These are phyloP conservation scores for Melanchra persicariae DNA, from an alignment of 2,888 invertebrate genomes.

Conservation along the genomic window DNA sequence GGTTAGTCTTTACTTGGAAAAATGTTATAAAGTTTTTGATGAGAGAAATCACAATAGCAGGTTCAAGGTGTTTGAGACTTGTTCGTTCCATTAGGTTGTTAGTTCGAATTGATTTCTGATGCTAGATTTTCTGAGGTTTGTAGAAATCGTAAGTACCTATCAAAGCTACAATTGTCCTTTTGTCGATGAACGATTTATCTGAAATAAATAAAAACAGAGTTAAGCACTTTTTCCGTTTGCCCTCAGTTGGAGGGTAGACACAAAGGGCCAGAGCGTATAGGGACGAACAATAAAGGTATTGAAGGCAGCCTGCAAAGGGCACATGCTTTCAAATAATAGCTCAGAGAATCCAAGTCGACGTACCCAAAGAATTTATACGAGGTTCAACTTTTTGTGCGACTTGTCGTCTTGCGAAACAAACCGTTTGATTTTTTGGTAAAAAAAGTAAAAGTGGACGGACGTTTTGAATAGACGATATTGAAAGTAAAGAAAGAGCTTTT, in stretches of 20 bases:
- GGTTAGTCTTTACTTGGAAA: neutral
- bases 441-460: constrained; percentile 23
- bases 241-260: constrained; percentile 71
- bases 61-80: neutral
- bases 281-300: constrained; percentile 80
- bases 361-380: constrained; percentile 77
- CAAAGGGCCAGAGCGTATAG: constrained; percentile 74
- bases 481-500: constrained; percentile 42
- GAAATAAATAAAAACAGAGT: constrained; percentile 54
- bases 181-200: constrained; percentile 35
- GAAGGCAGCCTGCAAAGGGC: constrained; percentile 79
- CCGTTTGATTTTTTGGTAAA: constrained; percentile 64
- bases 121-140: neutral
- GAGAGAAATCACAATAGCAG: neutral
- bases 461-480: constrained; percentile 37
- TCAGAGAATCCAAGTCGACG: constrained; percentile 77
- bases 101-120: neutral
- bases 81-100: neutral
- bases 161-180: constrained; percentile 22
- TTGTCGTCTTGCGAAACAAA: constrained; percentile 76
- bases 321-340: constrained; percentile 82
- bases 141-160: constrained; percentile 14
- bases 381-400: constrained; percentile 73
- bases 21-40: neutral
- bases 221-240: constrained; percentile 61